A percentile compares a stretch with the other conserved stretches of the same genome.
Conservation (phyloP, 2,797 vertebrate genomes). For the Gila robusta region DNA sequence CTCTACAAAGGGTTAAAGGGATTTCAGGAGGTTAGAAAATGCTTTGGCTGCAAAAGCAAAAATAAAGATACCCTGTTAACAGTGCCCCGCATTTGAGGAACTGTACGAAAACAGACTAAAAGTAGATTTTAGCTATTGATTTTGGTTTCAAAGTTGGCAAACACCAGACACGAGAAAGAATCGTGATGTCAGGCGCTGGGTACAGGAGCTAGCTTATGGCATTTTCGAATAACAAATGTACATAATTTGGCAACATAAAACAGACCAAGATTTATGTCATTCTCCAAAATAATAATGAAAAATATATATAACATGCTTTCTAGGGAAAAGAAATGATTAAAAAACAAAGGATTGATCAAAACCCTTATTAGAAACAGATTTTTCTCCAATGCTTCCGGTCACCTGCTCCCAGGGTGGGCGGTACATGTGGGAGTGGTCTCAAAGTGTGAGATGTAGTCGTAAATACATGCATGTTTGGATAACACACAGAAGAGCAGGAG, state of each 20-base stretch:
- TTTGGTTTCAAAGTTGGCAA: constrained; percentile 34
- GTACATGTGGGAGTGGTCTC: constrained; percentile 10
- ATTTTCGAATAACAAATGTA: constrained; percentile 9
- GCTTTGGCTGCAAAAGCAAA: constrained; percentile 42
- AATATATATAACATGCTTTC: constrained; percentile 14
- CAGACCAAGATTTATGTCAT: constrained; percentile 10
- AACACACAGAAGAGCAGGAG: constrained; percentile 31
- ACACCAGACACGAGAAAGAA: neutral
- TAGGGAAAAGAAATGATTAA: neutral
- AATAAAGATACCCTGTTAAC: constrained; percentile 38
- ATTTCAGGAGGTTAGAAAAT: constrained; percentile 6
- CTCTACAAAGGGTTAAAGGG: constrained; percentile 36
- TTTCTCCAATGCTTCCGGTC: neutral
- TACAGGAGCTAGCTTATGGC: constrained; percentile 16
- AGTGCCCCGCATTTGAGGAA: neutral
- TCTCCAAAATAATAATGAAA: constrained; percentile 1
- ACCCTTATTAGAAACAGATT: constrained; percentile 21
- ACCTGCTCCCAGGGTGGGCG: constrained; percentile 8
- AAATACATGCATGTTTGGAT: constrained; percentile 19
- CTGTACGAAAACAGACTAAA: constrained; percentile 10
- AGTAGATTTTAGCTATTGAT: constrained; percentile 34
- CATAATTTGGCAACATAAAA: constrained; percentile 42
- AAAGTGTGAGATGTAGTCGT: constrained; percentile 7
- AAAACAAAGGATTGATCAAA: constrained; percentile 15
- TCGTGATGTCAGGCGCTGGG: neutral